A percentile compares a stretch with the other conserved stretches of the same genome.
These are phyloP conservation scores for Phymanthus crucifer DNA, from an alignment of 92 coral and sea anemone species.

Conservation along the genomic window DNA sequence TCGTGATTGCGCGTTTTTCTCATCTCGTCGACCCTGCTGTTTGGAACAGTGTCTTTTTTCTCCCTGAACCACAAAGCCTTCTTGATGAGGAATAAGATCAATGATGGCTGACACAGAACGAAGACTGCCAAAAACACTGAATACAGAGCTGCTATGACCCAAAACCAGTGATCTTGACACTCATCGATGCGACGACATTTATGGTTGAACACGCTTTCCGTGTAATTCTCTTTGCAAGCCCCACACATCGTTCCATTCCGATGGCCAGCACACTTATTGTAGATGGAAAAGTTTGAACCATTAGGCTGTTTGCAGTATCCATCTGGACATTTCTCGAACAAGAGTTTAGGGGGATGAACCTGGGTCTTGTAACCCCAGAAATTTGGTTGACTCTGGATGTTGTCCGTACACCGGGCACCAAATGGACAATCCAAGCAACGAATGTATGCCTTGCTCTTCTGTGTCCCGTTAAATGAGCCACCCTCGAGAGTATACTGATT, in stretches of 20 bases:
- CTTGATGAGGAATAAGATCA: constrained; percentile 32
- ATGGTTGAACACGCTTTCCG: constrained; percentile 55
- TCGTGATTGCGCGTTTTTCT: background rate
- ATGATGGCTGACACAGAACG: constrained; percentile 46
- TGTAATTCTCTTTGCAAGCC: constrained; percentile 42
- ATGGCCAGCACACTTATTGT: constrained; percentile 58
- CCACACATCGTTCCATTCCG: constrained; percentile 69
- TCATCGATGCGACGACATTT: constrained; percentile 38
- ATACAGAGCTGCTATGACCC: constrained; percentile 44
- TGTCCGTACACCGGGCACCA: constrained; percentile 30
- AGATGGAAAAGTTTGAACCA: background rate
- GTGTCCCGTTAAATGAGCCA: background rate
- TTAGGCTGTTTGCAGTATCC: constrained; percentile 47
- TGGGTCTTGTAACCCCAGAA: constrained; percentile 52
- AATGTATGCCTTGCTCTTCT: background rate
- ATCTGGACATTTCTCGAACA: constrained; percentile 52
- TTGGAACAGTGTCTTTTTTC: background rate
- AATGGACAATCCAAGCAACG: background rate
- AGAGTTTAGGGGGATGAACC: constrained; percentile 31
- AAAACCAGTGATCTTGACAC: constrained; percentile 59
- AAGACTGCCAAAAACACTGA: constrained; percentile 27
- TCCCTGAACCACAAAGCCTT: constrained; percentile 47
- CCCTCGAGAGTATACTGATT: constrained; percentile 31
- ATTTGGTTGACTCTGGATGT: constrained; percentile 39
- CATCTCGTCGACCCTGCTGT: background rate